Evolutionary conservation across 2,113 vertebrate genomes (phyloP).

Genomic region (Carettochelys insculpta): DNA sequence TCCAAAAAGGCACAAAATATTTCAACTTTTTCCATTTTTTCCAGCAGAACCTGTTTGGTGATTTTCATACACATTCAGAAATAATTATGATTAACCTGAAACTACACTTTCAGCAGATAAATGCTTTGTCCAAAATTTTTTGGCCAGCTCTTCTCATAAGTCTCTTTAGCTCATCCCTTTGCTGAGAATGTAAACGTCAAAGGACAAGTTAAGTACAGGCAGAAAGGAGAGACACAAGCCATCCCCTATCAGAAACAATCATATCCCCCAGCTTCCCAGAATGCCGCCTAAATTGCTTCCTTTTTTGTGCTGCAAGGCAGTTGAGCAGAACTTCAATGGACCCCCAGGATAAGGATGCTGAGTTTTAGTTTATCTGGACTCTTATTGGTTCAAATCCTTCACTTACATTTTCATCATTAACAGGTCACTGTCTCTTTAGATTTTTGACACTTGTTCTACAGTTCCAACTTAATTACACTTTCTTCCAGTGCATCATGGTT

Average conservation of each 20-base stretch:
- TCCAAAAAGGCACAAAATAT: no score
- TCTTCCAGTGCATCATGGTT: background rate
- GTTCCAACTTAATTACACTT: background rate
- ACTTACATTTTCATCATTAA: background rate
- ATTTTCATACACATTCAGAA: background rate
- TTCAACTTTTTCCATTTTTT: no score
- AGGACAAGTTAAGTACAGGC: background rate
- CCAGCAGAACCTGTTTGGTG: background rate
- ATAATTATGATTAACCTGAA: no score
- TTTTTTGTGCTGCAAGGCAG: conserved; percentile 8
- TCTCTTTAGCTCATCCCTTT: background rate
- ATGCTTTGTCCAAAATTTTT: background rate
- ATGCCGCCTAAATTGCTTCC: background rate
- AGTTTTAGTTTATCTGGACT: conserved; percentile 2
- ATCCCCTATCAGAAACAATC: background rate
- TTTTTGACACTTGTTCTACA: background rate
- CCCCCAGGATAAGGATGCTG: background rate
- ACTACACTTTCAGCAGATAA: background rate
- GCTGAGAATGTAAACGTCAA: background rate
- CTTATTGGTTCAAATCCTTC: conserved; percentile 17
- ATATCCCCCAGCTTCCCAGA: background rate
- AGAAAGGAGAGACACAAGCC: background rate
- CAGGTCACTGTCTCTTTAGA: background rate
- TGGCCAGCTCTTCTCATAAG: background rate
- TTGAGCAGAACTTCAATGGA: background rate